Conservation (phyloP, 2,888 invertebrate genomes). For the Drosophila testacea region DNA sequence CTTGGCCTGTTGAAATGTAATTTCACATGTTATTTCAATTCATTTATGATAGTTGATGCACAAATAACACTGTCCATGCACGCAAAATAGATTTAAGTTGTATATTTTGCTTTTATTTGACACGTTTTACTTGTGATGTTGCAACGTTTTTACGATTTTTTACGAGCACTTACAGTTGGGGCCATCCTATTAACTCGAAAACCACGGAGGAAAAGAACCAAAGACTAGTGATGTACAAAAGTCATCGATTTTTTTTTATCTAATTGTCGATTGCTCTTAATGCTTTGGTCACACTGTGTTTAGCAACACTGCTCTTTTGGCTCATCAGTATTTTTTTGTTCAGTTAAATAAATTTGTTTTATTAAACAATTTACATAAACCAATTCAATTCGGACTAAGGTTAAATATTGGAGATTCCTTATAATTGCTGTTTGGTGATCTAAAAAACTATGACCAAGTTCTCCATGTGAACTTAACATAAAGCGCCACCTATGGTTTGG, state of each 20-base stretch:
- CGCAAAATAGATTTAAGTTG: background rate
- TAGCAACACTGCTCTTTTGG: constrained; percentile 1
- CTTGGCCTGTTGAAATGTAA: constrained; percentile 78
- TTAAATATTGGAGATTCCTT: no score
- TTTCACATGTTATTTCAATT: constrained; percentile 5
- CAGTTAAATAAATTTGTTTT: no score
- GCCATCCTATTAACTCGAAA: constrained; percentile 84
- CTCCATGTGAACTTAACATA: no score
- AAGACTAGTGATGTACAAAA: constrained; percentile 23
- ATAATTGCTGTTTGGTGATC: no score
- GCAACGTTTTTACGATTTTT: constrained; percentile 54
- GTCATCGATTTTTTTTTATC: constrained; percentile 30
- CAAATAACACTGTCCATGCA: constrained; percentile 18
- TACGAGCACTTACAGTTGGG: constrained; percentile 83
- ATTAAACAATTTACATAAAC: no score
- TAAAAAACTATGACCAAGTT: no score
- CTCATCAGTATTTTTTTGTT: no score
- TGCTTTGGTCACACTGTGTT: constrained; percentile 5
- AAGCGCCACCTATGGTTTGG: no score
- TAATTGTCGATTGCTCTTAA: constrained; percentile 7
- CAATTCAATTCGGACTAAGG: no score
- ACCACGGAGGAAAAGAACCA: constrained; percentile 84
- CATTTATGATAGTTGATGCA: background rate
- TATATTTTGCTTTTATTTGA: constrained; percentile 26
- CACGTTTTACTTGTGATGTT: constrained; percentile 24